Conservation (phyloP, 2,797 vertebrate genomes). For the Melanotaenia maccullochi region DNA sequence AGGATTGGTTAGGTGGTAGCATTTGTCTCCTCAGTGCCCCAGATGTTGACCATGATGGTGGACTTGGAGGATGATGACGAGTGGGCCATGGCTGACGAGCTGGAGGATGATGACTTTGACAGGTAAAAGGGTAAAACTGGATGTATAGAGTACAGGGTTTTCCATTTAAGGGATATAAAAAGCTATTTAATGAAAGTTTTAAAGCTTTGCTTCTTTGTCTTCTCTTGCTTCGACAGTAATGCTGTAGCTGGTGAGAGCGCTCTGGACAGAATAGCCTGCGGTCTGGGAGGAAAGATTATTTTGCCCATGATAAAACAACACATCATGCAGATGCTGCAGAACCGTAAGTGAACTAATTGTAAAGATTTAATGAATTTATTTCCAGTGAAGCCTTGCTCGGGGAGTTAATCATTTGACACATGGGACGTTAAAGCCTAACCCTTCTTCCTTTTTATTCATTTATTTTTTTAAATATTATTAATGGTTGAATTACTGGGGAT, state of each 20-base stretch:
- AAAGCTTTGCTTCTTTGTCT: not conserved
- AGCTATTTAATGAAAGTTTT: not conserved
- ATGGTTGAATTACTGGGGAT: too few relatives aligned
- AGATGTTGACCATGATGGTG: conserved; percentile 99
- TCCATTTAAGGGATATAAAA: too few relatives aligned
- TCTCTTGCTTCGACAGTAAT: conserved; percentile 77
- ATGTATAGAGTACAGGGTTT: too few relatives aligned
- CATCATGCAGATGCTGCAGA: conserved; percentile 99
- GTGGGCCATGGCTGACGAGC: conserved; percentile 95
- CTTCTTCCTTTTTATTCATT: too few relatives aligned
- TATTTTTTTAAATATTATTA: too few relatives aligned
- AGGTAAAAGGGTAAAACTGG: conserved; percentile 81
- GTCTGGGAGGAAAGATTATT: conserved; percentile 96
- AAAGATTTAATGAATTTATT: not conserved
- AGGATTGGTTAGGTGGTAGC: not conserved
- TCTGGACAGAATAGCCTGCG: conserved; percentile 96
- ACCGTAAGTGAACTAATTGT: conserved; percentile 84
- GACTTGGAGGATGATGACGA: conserved; percentile 98
- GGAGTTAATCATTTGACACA: too few relatives aligned
- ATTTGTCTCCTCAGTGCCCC: conserved; percentile 86
- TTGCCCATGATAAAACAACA: conserved; percentile 98
- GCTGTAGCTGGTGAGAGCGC: conserved; percentile 98
- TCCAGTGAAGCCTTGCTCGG: too few relatives aligned
- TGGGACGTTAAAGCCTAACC: too few relatives aligned
- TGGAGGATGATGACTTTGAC: conserved; percentile 98